Percentiles rank a stretch among this genome's conserved stretches.
Conservation (phyloP, 23 tunicate species). For the Trididemnum miniatum region DNA sequence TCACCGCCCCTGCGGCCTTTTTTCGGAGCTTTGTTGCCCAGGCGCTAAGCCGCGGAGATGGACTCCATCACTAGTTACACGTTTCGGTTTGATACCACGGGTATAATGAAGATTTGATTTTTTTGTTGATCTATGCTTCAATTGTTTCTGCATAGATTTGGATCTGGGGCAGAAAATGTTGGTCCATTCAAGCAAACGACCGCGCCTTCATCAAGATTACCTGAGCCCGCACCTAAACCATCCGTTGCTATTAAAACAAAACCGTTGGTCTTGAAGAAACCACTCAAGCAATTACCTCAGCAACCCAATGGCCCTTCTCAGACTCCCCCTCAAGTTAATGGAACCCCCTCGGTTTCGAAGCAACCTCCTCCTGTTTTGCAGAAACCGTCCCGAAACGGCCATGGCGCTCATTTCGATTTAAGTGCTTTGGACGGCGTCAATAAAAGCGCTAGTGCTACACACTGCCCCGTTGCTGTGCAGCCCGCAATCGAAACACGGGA, state of each 20-base stretch:
- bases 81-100: too few relatives aligned
- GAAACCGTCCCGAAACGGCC: slow-evolving; percentile 13
- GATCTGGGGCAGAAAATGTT: too few relatives aligned
- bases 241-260: neutral
- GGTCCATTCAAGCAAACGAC: too few relatives aligned
- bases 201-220: too few relatives aligned
- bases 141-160: too few relatives aligned
- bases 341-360: too few relatives aligned
- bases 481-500: neutral
- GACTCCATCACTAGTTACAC: too few relatives aligned
- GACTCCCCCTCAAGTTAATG: neutral
- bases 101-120: too few relatives aligned
- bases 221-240: neutral
- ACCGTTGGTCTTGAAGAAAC: neutral
- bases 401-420: slow-evolving; percentile 8
- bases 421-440: slow-evolving; percentile 1
- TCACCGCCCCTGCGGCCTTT: too few relatives aligned
- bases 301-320: neutral
- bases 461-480: neutral
- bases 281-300: neutral
- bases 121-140: too few relatives aligned
- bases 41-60: too few relatives aligned
- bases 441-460: neutral
- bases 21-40: too few relatives aligned
- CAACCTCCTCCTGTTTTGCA: slow-evolving; percentile 16